phyloP scores from a whole-genome alignment of 2,797 vertebrate species.

The Enteromius afrohamiltoni region DNA sequence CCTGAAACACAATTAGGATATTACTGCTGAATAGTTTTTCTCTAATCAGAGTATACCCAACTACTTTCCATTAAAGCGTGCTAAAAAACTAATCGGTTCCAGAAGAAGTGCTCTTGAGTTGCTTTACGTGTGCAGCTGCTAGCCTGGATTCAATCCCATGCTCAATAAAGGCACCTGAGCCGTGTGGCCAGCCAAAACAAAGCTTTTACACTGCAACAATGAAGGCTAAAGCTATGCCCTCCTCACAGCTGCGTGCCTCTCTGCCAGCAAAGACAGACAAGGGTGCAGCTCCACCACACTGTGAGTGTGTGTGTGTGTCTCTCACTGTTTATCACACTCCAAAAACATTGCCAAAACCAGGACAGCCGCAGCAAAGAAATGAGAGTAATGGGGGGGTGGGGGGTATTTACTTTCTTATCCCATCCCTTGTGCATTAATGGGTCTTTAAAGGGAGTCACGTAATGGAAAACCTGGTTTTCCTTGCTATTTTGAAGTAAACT shows the following conservation, averaged over 20 bases:
- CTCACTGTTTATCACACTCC: conserved; percentile 68
- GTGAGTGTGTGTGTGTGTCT: conserved; percentile 45
- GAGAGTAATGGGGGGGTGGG: conserved; percentile 53
- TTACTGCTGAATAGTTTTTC: background rate
- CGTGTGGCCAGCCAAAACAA: conserved; percentile 61
- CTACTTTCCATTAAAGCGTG: conserved; percentile 14
- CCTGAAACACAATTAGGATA: background rate
- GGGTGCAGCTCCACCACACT: conserved; percentile 55
- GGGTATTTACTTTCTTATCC: background rate
- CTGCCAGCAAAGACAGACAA: conserved; percentile 54
- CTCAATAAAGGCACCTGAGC: conserved; percentile 50
- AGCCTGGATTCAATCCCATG: background rate
- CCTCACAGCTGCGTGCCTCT: background rate
- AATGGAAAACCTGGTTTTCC: background rate
- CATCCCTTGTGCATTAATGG: background rate
- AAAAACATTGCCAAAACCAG: conserved; percentile 55
- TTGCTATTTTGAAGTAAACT: conserved; percentile 15
- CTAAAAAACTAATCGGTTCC: background rate
- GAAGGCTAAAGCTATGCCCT: conserved; percentile 14
- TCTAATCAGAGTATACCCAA: conserved; percentile 14
- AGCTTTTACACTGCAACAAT: conserved; percentile 54
- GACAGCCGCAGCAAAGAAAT: conserved; percentile 57
- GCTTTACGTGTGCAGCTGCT: background rate
- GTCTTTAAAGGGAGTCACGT: conserved; percentile 8
- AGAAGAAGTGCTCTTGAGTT: conserved; percentile 12